Evolutionary conservation across 2,888 invertebrate genomes (phyloP).

Genomic region (Stegana nigrithorax): DNA sequence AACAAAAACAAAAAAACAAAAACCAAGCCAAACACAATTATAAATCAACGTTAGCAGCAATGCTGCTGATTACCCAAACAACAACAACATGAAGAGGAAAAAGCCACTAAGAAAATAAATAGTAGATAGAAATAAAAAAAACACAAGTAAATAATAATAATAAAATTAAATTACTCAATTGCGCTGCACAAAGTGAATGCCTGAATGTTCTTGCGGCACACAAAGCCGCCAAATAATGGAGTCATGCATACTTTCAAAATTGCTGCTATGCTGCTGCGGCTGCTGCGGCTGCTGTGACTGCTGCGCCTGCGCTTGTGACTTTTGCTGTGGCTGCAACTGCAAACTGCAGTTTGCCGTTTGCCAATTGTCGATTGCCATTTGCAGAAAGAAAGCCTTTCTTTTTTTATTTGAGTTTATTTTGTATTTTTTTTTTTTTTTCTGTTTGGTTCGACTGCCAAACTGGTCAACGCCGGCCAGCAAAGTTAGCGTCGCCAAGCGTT

Average conservation of each 20-base stretch:
- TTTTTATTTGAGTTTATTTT: too few relatives aligned
- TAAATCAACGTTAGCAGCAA: neutral
- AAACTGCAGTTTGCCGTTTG: constrained; percentile 23
- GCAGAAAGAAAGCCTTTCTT: constrained; percentile 65
- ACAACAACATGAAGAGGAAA: too few relatives aligned
- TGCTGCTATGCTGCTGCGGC: constrained; percentile 35
- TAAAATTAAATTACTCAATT: constrained; percentile 45
- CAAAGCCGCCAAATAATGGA: constrained; percentile 13
- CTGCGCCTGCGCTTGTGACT: neutral
- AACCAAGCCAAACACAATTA: too few relatives aligned
- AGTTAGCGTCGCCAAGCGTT: constrained; percentile 17
- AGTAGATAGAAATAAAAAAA: neutral
- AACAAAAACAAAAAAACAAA: too few relatives aligned
- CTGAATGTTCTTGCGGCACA: neutral
- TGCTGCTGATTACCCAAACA: constrained; percentile 7
- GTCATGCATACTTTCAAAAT: constrained; percentile 52
- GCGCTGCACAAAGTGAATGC: constrained; percentile 17
- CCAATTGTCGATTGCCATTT: constrained; percentile 14
- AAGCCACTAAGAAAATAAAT: too few relatives aligned
- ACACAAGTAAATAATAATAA: neutral
- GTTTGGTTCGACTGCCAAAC: constrained; percentile 46
- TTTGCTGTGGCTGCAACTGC: constrained; percentile 19
- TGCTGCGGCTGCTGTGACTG: neutral
- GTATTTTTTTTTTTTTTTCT: too few relatives aligned
- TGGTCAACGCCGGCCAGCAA: constrained; percentile 41